Conservation (phyloP, 2,888 invertebrate genomes). For the Tortrix viridana region DNA sequence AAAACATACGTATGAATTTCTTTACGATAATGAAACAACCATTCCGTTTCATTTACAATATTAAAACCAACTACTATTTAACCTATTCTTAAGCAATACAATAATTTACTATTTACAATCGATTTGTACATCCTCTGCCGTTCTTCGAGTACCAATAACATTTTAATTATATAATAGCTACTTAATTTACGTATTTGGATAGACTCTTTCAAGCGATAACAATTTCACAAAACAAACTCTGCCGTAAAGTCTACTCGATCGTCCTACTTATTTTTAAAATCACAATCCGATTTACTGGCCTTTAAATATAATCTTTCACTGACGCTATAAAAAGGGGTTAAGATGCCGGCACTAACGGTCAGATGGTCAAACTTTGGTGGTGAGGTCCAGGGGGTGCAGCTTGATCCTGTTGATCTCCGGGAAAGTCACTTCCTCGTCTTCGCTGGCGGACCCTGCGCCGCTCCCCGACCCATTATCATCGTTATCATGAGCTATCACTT, state of each 20-base stretch:
- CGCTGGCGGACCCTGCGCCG: slow-evolving; percentile 75
- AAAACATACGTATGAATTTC: slow-evolving; percentile 58
- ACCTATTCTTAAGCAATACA: slow-evolving; percentile 63
- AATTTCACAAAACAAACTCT: slow-evolving; percentile 67
- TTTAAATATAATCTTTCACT: slow-evolving; percentile 58
- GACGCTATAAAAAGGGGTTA: slow-evolving; percentile 52
- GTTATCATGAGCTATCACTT: slow-evolving; percentile 72
- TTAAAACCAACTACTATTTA: slow-evolving; percentile 65
- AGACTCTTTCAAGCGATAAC: slow-evolving; percentile 82
- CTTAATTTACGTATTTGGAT: slow-evolving; percentile 83
- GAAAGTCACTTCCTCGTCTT: slow-evolving; percentile 81
- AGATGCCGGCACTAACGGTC: slow-evolving; percentile 52
- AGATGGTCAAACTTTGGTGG: slow-evolving; percentile 87
- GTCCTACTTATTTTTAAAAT: slow-evolving; percentile 72
- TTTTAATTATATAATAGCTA: slow-evolving; percentile 62
- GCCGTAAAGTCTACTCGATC: slow-evolving; percentile 53
- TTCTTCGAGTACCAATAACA: slow-evolving; percentile 67
- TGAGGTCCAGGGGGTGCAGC: slow-evolving; percentile 86
- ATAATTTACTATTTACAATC: slow-evolving; percentile 79
- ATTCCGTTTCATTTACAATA: slow-evolving; percentile 61
- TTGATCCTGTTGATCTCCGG: slow-evolving; percentile 85
- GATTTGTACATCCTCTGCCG: slow-evolving; percentile 78
- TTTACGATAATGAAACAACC: slow-evolving; percentile 60
- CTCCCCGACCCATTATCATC: slow-evolving; percentile 76
- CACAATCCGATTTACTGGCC: slow-evolving; percentile 82